Percentiles rank a stretch among this genome's conserved stretches.
Evolutionary conservation across 2,888 invertebrate genomes (phyloP).

Genomic region (Rhimphoctona megacephalus): DNA sequence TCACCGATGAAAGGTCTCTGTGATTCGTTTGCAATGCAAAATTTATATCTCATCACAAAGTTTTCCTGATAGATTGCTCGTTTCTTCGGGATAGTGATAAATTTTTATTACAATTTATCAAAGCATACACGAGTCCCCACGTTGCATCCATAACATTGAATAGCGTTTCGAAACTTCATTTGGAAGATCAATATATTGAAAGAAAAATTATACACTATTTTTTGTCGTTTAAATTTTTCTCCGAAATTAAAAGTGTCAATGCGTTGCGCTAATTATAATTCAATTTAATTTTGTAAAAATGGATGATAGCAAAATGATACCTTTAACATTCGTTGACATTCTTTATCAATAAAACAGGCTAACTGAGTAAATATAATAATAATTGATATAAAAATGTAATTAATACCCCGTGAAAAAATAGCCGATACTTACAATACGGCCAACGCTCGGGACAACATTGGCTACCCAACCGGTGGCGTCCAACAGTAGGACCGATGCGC

Average conservation of each 20-base stretch:
- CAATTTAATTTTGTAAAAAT: too few relatives aligned
- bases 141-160: background rate
- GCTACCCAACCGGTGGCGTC: too few relatives aligned
- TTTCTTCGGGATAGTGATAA: conserved; percentile 15
- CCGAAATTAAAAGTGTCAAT: background rate
- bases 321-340: background rate
- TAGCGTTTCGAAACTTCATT: background rate
- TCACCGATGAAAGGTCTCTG: background rate
- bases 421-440: too few relatives aligned
- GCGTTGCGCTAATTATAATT: background rate
- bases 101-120: conserved; percentile 28
- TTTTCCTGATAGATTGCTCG: conserved; percentile 43
- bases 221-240: background rate
- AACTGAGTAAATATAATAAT: too few relatives aligned
- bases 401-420: too few relatives aligned
- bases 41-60: conserved; percentile 51
- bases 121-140: background rate
- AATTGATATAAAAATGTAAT: too few relatives aligned
- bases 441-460: too few relatives aligned
- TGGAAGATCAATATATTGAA: background rate
- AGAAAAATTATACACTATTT: background rate
- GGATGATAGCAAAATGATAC: background rate
- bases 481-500: too few relatives aligned
- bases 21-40: conserved; percentile 56
- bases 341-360: too few relatives aligned